Percentiles rank a stretch among this genome's conserved stretches.
phyloP scores from a whole-genome alignment of 2,797 vertebrate genomes.

The Siniperca obscura region DNA sequence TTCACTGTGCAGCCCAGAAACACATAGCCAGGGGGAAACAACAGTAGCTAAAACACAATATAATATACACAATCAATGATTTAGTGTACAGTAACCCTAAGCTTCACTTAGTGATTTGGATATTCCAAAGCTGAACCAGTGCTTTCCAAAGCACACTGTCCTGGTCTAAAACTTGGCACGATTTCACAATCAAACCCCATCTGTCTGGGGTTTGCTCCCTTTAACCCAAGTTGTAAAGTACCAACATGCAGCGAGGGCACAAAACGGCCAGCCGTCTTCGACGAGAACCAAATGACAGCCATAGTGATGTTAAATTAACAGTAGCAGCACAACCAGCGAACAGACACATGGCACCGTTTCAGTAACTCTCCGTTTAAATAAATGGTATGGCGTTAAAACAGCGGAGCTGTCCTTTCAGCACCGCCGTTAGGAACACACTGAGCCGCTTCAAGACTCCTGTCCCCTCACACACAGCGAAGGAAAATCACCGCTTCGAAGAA shows the following conservation, averaged over 20 bases:
- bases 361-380: background rate
- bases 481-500: conserved; percentile 13
- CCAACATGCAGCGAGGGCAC: background rate
- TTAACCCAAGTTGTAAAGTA: conserved; percentile 24
- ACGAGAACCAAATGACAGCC: background rate
- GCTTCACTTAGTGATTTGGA: background rate
- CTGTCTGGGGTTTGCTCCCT: background rate
- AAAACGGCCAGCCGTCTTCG: background rate
- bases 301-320: background rate
- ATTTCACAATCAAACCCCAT: background rate
- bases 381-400: background rate
- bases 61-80: background rate
- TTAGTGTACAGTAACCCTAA: background rate
- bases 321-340: background rate
- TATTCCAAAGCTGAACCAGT: background rate
- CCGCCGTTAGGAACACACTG: conserved; percentile 55
- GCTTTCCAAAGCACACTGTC: background rate
- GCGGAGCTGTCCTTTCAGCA: conserved; percentile 81
- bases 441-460: background rate
- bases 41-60: background rate
- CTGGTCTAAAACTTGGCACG: background rate
- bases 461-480: background rate
- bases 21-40: too few species aligned
- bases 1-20: conserved; percentile 5
- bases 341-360: background rate